Evolutionary conservation across 1,140 invertebrate species (phyloP), one percentile per base, ranked within the genome.

Genomic region (Plectrocnemia conspersa): DNA sequence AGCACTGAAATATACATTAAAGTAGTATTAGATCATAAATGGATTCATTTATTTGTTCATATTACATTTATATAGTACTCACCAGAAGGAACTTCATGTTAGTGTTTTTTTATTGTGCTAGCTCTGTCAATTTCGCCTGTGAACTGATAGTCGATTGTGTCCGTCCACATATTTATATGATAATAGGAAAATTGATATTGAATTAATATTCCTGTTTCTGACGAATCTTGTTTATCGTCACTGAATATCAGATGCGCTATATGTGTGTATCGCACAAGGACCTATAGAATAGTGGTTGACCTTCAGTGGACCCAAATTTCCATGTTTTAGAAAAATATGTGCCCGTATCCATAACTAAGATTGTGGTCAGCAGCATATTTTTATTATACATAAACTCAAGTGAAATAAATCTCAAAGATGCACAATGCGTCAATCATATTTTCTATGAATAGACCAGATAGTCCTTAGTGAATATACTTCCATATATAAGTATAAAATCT

Each of bases 161-260:
- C 40, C 68, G 68, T 63, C 67, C 68, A 15, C 67, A 63, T 56
- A 67, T 71, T 54, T 71, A 71, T 58, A 55, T 63, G 21, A 64
- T 58, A 16, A 63, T 65, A 25, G 64, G 64, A 54, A 65, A 69
- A 64, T 67, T 70, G 11, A 48, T 63, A 33, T 53, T 70, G 35
- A 21, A 42, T 19, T n/a, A 42, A 11, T 42, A n/a, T n/a, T n/a
- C n/a, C n/a, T n/a, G n/a, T n/a, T n/a, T n/a, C n/a, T n/a, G n/a
- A n/a, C n/a, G n/a, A n/a, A n/a, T n/a, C n/a, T n/a, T n/a, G n/a
- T n/a, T 40, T 40, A 40, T 5, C 15, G 5, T 9, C 36, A 40
- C 6, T 7, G 18, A 7, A 40, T 40, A 29, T 9, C 27, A 29
- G 23, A 21, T 22, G 40, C 40, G 23, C 16, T 19, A 42, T 21